Conservation (phyloP, 2,797 vertebrate species). For the Fratercula arctica region DNA sequence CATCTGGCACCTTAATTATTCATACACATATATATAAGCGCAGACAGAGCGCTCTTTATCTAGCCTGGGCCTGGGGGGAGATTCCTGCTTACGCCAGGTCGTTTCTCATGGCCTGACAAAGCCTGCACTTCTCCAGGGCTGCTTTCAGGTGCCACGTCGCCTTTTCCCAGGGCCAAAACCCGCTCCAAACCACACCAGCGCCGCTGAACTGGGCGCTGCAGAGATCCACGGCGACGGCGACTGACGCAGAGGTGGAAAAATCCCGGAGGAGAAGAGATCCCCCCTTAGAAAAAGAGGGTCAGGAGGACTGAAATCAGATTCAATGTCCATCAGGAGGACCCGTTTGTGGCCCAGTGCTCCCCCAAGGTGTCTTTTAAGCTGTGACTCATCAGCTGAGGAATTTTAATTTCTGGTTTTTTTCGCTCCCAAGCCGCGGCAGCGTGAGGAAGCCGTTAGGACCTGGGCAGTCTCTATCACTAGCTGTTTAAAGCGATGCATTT, state of each 20-base stretch:
- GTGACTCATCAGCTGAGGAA: conserved; percentile 15
- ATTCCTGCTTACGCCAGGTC: not conserved
- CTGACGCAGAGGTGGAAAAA: not conserved
- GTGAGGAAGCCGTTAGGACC: not conserved
- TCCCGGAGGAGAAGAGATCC: not conserved
- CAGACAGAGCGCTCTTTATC: not conserved
- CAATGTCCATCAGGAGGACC: not conserved
- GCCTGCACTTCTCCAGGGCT: not conserved
- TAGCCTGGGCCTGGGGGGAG: not conserved
- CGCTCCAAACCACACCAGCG: fast-evolving
- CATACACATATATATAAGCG: not conserved
- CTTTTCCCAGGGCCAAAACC: not conserved
- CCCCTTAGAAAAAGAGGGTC: not conserved
- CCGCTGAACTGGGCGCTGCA: not conserved
- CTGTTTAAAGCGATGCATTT: not conserved
- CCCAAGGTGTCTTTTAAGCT: conserved; percentile 6
- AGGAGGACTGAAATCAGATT: not conserved
- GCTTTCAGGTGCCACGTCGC: not conserved
- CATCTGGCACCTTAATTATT: conserved; percentile 59
- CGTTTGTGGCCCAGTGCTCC: not conserved
- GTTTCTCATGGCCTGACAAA: not conserved
- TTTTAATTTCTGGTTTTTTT: not conserved
- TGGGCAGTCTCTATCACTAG: not conserved
- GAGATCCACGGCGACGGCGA: not conserved
- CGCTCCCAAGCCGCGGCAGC: not conserved